Evolutionary conservation across 2,888 invertebrate genomes (phyloP), one percentile per base, ranked within the genome.

Genomic region (Drosophila lutescens): DNA sequence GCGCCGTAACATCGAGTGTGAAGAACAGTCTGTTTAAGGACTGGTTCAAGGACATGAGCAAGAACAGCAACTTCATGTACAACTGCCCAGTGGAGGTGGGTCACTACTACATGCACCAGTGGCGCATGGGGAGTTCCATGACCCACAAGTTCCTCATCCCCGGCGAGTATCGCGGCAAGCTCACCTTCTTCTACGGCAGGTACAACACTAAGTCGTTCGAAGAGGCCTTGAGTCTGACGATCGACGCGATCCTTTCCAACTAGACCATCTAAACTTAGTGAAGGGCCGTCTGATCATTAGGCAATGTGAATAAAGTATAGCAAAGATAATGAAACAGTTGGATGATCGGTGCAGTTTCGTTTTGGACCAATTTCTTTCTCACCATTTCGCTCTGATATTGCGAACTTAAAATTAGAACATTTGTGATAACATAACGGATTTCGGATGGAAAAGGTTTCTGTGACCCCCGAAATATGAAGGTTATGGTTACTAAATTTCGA

Each of bases 41-140:
- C 36, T 82, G 76, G 88, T 87, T 81, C 53, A 77, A 74, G 44
- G 82, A 80, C 13, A 78, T 89, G 56, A 2, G 58, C 0, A 59
- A 76, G 15, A 10, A 78, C 12, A 55, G 86, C 2, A 86, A 89
- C 59, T 86, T 86, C 15, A 89, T 79, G 83, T 61, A 56, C 12
- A 88, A 76, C 43, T 86, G 89, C 32, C 86, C 86, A 0, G 76
- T 86, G 3, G 71, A 73, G 43, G 55, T 73, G 10, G 84, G 88
- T 1, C 56, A 47, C 51, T 84, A 84, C 46, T 84, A 86, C 55
- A 0, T 88, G 23, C 80, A 51, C n/a, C 60, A 83, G 23, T 88
- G 86, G 86, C 63, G 55, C 23, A 32, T 83, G 53, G 67, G 77
- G 1, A 49, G 59, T 15, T 36, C 74, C 0, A n/a, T 67, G 58